Evolutionary conservation across 2,113 vertebrate genomes (phyloP).

Genomic region (Todiramphus saurophagus): DNA sequence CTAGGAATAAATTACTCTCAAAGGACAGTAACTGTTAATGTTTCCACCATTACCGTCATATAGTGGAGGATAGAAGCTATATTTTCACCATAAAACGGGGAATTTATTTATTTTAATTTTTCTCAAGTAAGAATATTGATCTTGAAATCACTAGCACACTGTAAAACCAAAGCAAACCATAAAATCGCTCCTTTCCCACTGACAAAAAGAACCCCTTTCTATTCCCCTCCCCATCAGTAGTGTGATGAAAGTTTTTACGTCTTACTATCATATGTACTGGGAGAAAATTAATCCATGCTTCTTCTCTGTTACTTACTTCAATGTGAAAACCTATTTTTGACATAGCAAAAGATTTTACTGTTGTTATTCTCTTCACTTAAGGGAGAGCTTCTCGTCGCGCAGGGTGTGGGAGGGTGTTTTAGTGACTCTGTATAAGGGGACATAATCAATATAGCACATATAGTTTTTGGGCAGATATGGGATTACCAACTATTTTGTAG

Average conservation of each 20-base stretch:
- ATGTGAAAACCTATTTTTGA: neutral
- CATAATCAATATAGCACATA: neutral
- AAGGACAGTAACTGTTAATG: neutral
- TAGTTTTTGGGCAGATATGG: neutral
- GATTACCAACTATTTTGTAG: neutral
- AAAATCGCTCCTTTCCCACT: neutral
- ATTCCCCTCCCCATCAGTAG: neutral
- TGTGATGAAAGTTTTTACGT: neutral
- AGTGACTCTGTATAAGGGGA: neutral
- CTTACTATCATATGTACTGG: neutral
- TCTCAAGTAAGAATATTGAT: neutral
- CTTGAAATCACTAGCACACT: neutral
- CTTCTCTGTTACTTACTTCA: constrained; percentile 4
- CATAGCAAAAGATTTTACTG: neutral
- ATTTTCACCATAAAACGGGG: neutral
- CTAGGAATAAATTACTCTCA: constrained; percentile 31
- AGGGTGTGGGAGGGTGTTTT: neutral
- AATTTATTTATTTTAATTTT: neutral
- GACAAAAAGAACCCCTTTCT: neutral
- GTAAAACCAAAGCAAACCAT: constrained; percentile 1
- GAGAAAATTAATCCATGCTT: constrained; percentile 25
- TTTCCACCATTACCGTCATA: constrained; percentile 1
- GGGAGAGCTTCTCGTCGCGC: neutral
- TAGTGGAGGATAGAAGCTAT: neutral
- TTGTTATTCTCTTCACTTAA: neutral